Evolutionary conservation across 2,888 invertebrate species (phyloP).

Genomic region (Acleris literana): DNA sequence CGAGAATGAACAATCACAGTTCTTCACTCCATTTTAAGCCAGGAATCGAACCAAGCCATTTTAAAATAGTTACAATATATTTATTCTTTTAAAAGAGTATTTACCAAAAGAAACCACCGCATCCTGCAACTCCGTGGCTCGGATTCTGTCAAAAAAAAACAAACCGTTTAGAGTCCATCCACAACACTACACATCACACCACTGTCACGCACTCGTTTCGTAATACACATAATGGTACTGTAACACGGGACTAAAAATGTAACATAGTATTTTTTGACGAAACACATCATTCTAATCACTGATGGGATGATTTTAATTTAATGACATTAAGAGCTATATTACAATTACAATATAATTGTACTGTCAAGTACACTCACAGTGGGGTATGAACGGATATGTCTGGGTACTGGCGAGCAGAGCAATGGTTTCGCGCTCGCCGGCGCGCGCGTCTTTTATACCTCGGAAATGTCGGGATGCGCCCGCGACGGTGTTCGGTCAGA

Average conservation of each 20-base stretch:
- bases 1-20: too few relatives aligned
- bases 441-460: slow-evolving; percentile 80
- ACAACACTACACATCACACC: slow-evolving; percentile 49
- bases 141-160: slow-evolving; percentile 77
- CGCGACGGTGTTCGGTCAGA: slow-evolving; percentile 63
- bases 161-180: slow-evolving; percentile 51
- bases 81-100: slow-evolving; percentile 40
- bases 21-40: background rate
- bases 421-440: slow-evolving; percentile 73
- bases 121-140: slow-evolving; percentile 58
- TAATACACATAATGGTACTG: too few relatives aligned
- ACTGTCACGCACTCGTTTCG: slow-evolving; percentile 39
- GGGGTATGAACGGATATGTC: slow-evolving; percentile 43
- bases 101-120: slow-evolving; percentile 76
- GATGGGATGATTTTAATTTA: too few relatives aligned
- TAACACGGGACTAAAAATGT: too few relatives aligned
- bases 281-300: too few relatives aligned
- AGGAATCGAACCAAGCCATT: background rate
- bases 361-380: slow-evolving; percentile 30
- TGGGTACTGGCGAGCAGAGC: slow-evolving; percentile 59
- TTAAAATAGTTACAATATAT: background rate
- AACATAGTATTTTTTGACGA: too few relatives aligned
- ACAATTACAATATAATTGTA: too few relatives aligned
- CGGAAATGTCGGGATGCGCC: slow-evolving; percentile 79
- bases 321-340: too few relatives aligned